phyloP scores from a whole-genome alignment of 1,140 invertebrate species.

The Acromyrmex heyeri region DNA sequence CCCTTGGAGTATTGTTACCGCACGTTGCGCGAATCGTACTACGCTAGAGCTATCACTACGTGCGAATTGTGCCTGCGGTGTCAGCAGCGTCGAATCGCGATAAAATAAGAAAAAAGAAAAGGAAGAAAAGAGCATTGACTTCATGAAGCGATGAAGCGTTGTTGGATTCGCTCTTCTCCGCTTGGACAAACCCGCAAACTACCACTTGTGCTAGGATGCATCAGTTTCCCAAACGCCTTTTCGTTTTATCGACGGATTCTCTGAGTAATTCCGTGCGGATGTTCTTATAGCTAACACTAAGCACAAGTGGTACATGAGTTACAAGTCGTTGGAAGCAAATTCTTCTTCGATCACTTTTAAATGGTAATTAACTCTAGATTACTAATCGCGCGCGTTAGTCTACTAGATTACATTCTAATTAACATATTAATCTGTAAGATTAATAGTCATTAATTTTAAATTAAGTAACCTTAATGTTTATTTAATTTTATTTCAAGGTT shows the following conservation, averaged over 20 bases:
- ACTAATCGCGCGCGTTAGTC: neutral
- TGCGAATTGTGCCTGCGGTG: constrained; percentile 60
- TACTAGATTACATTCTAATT: neutral
- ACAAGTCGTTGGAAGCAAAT: neutral
- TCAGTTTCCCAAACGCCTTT: neutral
- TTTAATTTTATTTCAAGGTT: neutral
- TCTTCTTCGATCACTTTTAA: neutral
- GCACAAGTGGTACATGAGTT: neutral
- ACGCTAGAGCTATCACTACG: constrained; percentile 62
- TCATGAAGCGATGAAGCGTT: constrained; percentile 32
- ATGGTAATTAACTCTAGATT: neutral
- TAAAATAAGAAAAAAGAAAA: constrained; percentile 45
- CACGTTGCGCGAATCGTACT: constrained; percentile 66
- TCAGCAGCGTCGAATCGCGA: constrained; percentile 67
- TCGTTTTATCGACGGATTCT: neutral
- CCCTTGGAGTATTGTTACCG: constrained; percentile 69
- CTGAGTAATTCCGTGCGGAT: neutral
- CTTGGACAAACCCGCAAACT: constrained; percentile 13
- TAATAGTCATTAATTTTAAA: neutral
- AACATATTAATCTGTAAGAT: neutral
- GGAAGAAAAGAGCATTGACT: neutral
- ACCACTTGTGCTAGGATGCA: neutral
- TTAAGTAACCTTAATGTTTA: neutral
- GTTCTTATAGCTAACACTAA: neutral
- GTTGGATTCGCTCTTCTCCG: constrained; percentile 8